phyloP scores from a whole-genome alignment of 2,888 invertebrate genomes.

The Cerastis rubricosa region DNA sequence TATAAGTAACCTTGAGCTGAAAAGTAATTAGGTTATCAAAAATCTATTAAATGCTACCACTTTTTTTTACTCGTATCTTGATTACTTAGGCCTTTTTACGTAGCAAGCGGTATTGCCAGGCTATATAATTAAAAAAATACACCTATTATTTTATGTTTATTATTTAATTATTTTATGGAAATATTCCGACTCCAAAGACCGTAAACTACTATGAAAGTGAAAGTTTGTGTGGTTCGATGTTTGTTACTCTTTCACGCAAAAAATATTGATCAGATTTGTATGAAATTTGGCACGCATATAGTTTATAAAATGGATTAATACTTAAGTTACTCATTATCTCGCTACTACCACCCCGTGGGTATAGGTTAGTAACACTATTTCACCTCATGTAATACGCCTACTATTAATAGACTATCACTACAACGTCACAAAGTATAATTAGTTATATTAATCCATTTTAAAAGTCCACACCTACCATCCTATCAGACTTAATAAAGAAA shows the following conservation, averaged over 20 bases:
- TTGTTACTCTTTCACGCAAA: background rate
- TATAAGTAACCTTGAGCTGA: background rate
- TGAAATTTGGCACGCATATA: background rate
- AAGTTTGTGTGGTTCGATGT: background rate
- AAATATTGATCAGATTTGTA: background rate
- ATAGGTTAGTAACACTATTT: background rate
- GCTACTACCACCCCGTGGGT: background rate
- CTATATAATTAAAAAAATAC: background rate
- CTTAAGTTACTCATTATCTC: background rate
- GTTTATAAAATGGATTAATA: background rate
- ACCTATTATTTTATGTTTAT: no score
- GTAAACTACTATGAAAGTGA: background rate
- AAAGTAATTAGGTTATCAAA: background rate
- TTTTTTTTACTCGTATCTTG: background rate
- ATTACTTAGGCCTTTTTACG: background rate
- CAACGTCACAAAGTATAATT: conserved; percentile 22
- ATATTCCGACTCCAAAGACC: background rate
- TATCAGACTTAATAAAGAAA: conserved; percentile 33
- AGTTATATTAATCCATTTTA: conserved; percentile 40
- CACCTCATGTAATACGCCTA: background rate
- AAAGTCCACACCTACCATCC: conserved; percentile 30
- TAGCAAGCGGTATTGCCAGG: background rate
- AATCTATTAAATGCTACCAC: background rate
- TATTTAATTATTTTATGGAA: background rate
- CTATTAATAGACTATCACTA: conserved; percentile 17